Conservation (phyloP, 1,140 invertebrate species). For the Vanessa tameamea region DNA sequence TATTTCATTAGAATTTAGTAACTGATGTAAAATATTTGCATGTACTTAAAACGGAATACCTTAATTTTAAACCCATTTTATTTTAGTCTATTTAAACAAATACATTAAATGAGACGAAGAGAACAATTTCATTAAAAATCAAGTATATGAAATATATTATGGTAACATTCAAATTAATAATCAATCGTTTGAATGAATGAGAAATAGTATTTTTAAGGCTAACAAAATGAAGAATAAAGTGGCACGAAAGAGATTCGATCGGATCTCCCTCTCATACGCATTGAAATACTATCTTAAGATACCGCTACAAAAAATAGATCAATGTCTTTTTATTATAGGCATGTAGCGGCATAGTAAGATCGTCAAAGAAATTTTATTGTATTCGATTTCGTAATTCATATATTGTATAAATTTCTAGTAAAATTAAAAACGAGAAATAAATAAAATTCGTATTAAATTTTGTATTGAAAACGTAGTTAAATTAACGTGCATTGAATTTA, state of each 20-base stretch:
- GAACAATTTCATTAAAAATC: not conserved
- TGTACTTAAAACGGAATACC: too few relatives aligned
- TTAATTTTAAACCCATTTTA: too few relatives aligned
- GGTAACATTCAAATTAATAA: slow-evolving; percentile 12
- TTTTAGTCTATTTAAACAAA: too few relatives aligned
- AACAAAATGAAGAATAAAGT: slow-evolving; percentile 26
- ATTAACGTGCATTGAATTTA: not conserved
- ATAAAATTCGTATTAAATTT: not conserved
- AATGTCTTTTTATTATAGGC: slow-evolving; percentile 30
- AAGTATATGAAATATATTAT: not conserved
- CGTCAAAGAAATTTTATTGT: slow-evolving; percentile 7
- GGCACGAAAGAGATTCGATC: slow-evolving; percentile 34
- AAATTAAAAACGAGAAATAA: not conserved
- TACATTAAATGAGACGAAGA: not conserved
- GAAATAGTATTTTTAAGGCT: slow-evolving; percentile 31
- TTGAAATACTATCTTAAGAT: slow-evolving; percentile 1
- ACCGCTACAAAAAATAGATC: slow-evolving; percentile 38
- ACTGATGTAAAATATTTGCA: too few relatives aligned
- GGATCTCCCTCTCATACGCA: slow-evolving; percentile 37
- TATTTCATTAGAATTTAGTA: too few relatives aligned
- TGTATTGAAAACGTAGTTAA: not conserved
- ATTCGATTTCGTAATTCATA: not conserved
- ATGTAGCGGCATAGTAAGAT: slow-evolving; percentile 19
- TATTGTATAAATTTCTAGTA: not conserved
- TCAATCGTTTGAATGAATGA: slow-evolving; percentile 29